These are phyloP conservation scores for Oreochromis tanganicae DNA, from an alignment of 2,113 vertebrate genomes.

Conservation along the genomic window DNA sequence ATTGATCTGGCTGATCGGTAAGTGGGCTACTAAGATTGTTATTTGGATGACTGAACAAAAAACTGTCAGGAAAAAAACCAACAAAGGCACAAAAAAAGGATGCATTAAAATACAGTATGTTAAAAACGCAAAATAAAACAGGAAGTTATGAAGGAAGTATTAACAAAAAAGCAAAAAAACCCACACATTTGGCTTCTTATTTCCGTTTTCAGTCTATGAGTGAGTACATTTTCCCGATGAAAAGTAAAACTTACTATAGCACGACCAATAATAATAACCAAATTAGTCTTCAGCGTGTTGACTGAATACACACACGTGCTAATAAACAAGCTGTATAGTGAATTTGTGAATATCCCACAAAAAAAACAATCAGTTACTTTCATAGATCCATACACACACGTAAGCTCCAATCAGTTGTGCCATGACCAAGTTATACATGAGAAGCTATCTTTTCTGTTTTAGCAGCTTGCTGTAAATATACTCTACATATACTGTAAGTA, in stretches of 20 bases:
- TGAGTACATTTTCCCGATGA: not conserved
- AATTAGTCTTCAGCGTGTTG: not conserved
- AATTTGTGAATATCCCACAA: not conserved
- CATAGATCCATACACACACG: not conserved
- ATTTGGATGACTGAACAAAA: not conserved
- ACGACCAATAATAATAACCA: not conserved
- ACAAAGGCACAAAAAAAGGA: not conserved
- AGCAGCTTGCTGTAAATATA: conserved; percentile 4
- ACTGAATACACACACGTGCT: not conserved
- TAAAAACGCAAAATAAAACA: not conserved
- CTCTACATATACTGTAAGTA: not conserved
- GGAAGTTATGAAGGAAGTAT: not conserved
- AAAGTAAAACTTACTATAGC: not conserved
- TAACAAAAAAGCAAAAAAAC: not conserved
- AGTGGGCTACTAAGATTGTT: not conserved
- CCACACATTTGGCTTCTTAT: not conserved
- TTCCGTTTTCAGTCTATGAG: conserved; percentile 7
- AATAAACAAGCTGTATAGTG: not conserved
- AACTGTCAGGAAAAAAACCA: not conserved
- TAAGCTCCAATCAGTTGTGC: not conserved
- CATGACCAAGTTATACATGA: not conserved
- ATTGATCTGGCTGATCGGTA: not conserved
- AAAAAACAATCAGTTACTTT: not conserved
- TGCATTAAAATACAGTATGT: not conserved
- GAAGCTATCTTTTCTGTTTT: not conserved